phyloP scores from a whole-genome alignment of 2,888 invertebrate genomes.

The Gonocerus acuteangulatus region DNA sequence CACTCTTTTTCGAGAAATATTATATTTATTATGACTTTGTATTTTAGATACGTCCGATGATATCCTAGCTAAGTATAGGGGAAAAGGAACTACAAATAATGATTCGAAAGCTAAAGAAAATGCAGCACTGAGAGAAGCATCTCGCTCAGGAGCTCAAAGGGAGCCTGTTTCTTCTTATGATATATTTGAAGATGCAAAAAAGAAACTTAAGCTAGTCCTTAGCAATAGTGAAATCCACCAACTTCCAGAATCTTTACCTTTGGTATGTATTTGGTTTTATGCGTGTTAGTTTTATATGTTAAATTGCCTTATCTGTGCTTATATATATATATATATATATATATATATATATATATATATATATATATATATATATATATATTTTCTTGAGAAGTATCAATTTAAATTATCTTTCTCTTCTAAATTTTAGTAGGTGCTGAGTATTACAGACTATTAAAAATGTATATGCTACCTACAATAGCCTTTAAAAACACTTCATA shows the following conservation, averaged over 20 bases:
- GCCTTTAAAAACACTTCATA: too few relatives aligned
- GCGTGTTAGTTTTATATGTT: background rate
- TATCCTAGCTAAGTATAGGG: slow-evolving; percentile 88
- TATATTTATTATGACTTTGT: too few relatives aligned
- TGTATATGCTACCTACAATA: too few relatives aligned
- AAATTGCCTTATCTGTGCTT: too few relatives aligned
- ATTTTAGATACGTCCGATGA: slow-evolving; percentile 71
- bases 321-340: too few relatives aligned
- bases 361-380: too few relatives aligned
- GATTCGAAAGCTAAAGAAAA: slow-evolving; percentile 29
- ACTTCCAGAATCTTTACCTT: slow-evolving; percentile 42
- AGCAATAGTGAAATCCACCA: slow-evolving; percentile 78
- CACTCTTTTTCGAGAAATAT: too few relatives aligned
- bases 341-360: too few relatives aligned
- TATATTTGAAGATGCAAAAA: slow-evolving; percentile 53
- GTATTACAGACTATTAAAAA: too few relatives aligned
- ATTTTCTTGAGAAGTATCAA: too few relatives aligned
- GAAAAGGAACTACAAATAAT: slow-evolving; percentile 49
- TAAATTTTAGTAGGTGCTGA: too few relatives aligned
- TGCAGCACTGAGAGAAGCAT: slow-evolving; percentile 34
- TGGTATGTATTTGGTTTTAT: slow-evolving; percentile 26
- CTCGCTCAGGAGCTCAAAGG: slow-evolving; percentile 42
- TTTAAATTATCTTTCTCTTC: too few relatives aligned
- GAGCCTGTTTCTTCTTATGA: slow-evolving; percentile 41
- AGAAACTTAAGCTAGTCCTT: slow-evolving; percentile 81